A percentile compares a stretch with the other conserved stretches of the same genome.
Conservation (phyloP, 2,113 vertebrate species). For the Neodontobutis hainanensis region DNA sequence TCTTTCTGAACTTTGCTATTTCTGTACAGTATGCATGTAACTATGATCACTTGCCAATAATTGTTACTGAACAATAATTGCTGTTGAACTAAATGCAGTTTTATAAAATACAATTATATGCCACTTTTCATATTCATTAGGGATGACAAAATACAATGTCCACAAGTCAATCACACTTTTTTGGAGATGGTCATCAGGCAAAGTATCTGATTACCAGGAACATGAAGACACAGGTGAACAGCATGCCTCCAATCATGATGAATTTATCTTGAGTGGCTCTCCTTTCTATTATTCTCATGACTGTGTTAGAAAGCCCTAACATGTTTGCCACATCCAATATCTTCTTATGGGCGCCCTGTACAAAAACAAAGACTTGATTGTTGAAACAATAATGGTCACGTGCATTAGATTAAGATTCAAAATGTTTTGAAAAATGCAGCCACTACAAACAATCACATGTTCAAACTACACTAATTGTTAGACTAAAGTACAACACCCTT, state of each 20-base stretch:
- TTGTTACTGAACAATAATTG: slow-evolving; percentile 11
- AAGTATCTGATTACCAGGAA: slow-evolving; percentile 92
- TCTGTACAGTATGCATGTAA: no score
- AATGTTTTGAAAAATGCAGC: not conserved
- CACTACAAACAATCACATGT: not conserved
- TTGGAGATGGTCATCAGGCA: slow-evolving; percentile 77
- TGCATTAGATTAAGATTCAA: not conserved
- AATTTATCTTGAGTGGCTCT: slow-evolving; percentile 95
- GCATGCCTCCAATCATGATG: slow-evolving; percentile 96
- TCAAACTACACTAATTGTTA: slow-evolving; percentile 43
- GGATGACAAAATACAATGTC: slow-evolving; percentile 45
- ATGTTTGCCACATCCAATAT: slow-evolving; percentile 97
- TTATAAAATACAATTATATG: slow-evolving; percentile 9
- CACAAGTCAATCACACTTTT: slow-evolving; percentile 7
- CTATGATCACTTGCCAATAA: no score
- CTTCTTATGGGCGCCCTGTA: slow-evolving; percentile 95
- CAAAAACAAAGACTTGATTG: slow-evolving; percentile 3
- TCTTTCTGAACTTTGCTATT: slow-evolving; percentile 6
- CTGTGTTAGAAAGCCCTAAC: slow-evolving; percentile 95
- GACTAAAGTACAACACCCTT: slow-evolving; percentile 34
- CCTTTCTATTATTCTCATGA: slow-evolving; percentile 96
- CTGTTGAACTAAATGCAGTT: slow-evolving; percentile 10
- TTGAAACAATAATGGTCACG: slow-evolving; percentile 3
- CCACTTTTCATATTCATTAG: slow-evolving; percentile 48
- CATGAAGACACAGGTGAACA: slow-evolving; percentile 91